Percentiles rank a stretch among this genome's conserved stretches.
These are phyloP conservation scores for Hemitrygon akajei DNA, from an alignment of 2,797 vertebrate genomes.

Conservation along the genomic window DNA sequence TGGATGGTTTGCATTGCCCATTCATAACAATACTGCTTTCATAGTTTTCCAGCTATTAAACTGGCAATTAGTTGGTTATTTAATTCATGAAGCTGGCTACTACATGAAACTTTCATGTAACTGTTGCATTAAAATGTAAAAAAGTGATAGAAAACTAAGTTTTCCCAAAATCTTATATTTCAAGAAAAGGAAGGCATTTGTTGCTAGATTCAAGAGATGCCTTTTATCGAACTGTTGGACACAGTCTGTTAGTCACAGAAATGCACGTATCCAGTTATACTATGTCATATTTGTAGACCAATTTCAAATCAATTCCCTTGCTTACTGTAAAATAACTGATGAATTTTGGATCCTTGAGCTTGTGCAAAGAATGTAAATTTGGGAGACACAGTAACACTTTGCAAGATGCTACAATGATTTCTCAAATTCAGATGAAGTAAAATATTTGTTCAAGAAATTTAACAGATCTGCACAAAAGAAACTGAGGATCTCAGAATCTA, in stretches of 20 bases:
- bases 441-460: background rate
- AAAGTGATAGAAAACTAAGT: background rate
- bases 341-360: background rate
- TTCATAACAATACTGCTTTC: background rate
- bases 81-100: background rate
- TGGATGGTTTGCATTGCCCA: background rate
- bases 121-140: background rate
- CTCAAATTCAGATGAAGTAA: background rate
- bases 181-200: background rate
- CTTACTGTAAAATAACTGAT: background rate
- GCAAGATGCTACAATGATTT: background rate
- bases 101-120: background rate
- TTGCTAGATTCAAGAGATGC: background rate
- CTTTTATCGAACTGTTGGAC: background rate
- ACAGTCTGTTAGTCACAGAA: background rate
- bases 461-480: background rate
- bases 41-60: background rate
- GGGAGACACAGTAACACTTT: background rate
- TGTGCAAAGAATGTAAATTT: background rate
- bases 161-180: background rate
- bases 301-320: background rate
- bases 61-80: background rate
- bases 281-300: background rate
- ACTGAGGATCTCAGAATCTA: background rate
- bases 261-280: background rate